A percentile compares a stretch with the other conserved stretches of the same genome.
These are phyloP conservation scores for Pantherophis guttatus DNA, from an alignment of 2,113 vertebrate genomes.

Conservation along the genomic window DNA sequence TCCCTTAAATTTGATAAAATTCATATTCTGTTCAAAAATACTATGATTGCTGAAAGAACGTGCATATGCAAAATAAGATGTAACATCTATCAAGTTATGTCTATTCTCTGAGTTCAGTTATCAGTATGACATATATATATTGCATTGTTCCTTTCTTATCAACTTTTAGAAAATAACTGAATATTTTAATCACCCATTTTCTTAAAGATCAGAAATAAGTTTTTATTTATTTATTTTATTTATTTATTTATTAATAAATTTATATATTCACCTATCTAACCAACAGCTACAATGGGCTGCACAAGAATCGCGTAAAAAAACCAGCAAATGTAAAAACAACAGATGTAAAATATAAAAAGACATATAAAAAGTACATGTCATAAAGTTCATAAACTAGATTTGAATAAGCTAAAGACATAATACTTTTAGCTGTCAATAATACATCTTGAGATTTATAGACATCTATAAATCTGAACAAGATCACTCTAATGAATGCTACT, in stretches of 20 bases:
- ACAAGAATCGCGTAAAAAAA: neutral
- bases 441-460: slow-evolving; percentile 66
- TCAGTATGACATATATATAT: neutral
- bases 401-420: slow-evolving; percentile 64
- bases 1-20: neutral
- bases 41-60: neutral
- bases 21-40: neutral
- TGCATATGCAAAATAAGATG: neutral
- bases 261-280: neutral
- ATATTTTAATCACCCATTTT: neutral
- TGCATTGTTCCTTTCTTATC: neutral
- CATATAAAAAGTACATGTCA: neutral
- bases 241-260: neutral
- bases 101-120: slow-evolving; percentile 2
- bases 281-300: neutral
- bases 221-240: neutral
- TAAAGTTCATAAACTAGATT: slow-evolving; percentile 36
- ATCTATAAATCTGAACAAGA: slow-evolving; percentile 68
- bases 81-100: neutral
- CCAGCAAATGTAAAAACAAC: neutral
- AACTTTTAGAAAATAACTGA: neutral
- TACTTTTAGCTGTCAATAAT: slow-evolving; percentile 72
- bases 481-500: slow-evolving; percentile 44
- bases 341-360: neutral
- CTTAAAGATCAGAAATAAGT: neutral